Evolutionary conservation across 1,140 invertebrate species (phyloP).

Genomic region (Cydia splendana): DNA sequence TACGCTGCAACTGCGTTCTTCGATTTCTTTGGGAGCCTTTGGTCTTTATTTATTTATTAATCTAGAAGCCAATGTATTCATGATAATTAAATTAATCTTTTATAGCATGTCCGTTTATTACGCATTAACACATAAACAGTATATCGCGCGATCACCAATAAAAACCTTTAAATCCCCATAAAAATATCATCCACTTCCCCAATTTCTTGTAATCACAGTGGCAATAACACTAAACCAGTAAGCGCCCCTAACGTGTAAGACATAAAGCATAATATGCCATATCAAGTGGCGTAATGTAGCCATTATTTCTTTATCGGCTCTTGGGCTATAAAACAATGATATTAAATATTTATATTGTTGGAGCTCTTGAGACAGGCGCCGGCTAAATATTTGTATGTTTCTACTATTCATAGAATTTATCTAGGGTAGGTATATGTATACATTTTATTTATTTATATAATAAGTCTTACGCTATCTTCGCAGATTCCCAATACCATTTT

Average conservation of each 20-base stretch:
- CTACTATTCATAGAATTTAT: background rate
- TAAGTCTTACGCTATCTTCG: too few relatives aligned
- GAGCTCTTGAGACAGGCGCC: slow-evolving; percentile 36
- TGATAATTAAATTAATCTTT: background rate
- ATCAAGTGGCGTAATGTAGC: slow-evolving; percentile 33
- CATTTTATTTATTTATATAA: too few relatives aligned
- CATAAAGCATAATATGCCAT: slow-evolving; percentile 36
- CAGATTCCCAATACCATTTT: too few relatives aligned
- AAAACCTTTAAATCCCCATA: slow-evolving; percentile 35
- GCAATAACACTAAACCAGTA: slow-evolving; percentile 35
- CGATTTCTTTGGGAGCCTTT: too few relatives aligned
- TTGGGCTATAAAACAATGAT: slow-evolving; percentile 37
- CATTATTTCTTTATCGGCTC: slow-evolving; percentile 40
- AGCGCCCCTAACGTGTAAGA: slow-evolving; percentile 25
- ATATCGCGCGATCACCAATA: slow-evolving; percentile 40
- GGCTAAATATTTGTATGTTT: background rate
- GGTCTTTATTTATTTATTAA: background rate
- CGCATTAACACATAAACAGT: slow-evolving; percentile 38
- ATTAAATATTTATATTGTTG: slow-evolving; percentile 43
- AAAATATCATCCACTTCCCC: slow-evolving; percentile 31
- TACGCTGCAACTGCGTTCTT: too few relatives aligned
- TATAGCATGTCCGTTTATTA: slow-evolving; percentile 1
- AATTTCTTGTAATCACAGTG: slow-evolving; percentile 33
- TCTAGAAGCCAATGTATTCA: background rate
- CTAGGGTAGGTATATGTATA: too few relatives aligned